phyloP scores from a whole-genome alignment of 2,797 vertebrate species.

The Atherinosoma microstoma region DNA sequence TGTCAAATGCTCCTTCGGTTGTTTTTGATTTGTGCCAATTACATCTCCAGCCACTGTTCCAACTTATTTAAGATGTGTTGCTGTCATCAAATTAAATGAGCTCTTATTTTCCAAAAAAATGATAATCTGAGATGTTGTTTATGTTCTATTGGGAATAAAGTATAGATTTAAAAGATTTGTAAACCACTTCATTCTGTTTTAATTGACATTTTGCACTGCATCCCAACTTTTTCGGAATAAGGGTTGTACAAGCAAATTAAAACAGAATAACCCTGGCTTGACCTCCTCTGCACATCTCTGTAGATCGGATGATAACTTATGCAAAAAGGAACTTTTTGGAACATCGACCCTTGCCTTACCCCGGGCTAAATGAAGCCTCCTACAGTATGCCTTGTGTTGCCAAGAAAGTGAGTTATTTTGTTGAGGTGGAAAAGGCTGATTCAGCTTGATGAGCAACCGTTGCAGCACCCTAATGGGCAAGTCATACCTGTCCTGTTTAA shows the following conservation, averaged over 20 bases:
- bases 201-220: too few species aligned
- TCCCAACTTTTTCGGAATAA: background rate
- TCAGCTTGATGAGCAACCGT: conserved; percentile 48
- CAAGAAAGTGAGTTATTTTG: conserved; percentile 48
- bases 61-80: background rate
- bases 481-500: conserved; percentile 58
- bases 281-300: background rate
- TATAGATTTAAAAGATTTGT: background rate
- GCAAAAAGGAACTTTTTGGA: conserved; percentile 33
- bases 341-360: conserved; percentile 14
- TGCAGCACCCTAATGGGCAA: conserved; percentile 35
- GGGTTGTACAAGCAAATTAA: background rate
- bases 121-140: too few species aligned
- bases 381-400: conserved; percentile 32
- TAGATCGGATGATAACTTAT: conserved; percentile 7
- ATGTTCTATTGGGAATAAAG: background rate
- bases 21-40: too few species aligned
- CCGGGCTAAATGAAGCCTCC: conserved; percentile 27
- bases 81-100: background rate
- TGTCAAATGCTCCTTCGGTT: too few species aligned
- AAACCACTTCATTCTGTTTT: background rate
- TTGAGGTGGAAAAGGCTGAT: conserved; percentile 41
- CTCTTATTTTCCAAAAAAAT: too few species aligned
- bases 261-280: background rate
- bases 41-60: background rate